phyloP scores from a whole-genome alignment of 2,113 vertebrate genomes.

The Chitala chitala region DNA sequence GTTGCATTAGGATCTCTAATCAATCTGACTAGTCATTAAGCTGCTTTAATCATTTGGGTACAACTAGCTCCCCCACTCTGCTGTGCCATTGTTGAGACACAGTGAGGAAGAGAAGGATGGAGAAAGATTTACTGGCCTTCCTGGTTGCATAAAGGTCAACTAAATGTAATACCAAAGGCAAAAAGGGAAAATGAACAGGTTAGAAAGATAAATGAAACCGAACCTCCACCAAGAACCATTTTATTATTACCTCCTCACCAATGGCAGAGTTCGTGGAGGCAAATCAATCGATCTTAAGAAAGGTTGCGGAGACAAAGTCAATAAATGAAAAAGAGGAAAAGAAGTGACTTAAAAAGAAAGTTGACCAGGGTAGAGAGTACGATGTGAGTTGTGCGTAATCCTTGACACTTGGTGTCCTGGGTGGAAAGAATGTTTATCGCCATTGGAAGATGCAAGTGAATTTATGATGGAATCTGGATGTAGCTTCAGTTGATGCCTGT shows the following conservation, averaged over 20 bases:
- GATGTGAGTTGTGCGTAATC: not conserved
- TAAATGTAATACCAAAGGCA: not conserved
- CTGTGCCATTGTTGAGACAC: not conserved
- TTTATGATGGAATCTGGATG: not conserved
- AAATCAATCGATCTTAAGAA: not conserved
- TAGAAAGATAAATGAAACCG: not conserved
- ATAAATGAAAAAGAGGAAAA: not conserved
- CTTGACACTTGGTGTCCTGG: not conserved
- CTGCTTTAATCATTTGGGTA: not conserved
- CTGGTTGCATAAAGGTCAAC: not conserved
- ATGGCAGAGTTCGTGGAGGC: not conserved
- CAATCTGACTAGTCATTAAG: too few species aligned
- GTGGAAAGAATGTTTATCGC: not conserved
- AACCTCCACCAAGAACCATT: not conserved
- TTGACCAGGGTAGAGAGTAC: not conserved
- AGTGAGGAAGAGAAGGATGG: too few species aligned
- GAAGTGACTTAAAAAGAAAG: too few species aligned
- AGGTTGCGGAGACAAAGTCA: not conserved
- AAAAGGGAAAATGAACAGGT: not conserved
- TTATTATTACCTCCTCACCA: not conserved
- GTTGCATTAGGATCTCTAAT: too few species aligned
- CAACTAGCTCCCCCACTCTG: not conserved
- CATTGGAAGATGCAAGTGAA: not conserved
- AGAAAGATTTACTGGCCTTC: not conserved
- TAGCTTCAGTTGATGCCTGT: not conserved